Percentiles rank a stretch among this genome's conserved stretches.
These are phyloP conservation scores for Rousettus madagascariensis DNA, from an alignment of 2,797 vertebrate genomes.

Conservation along the genomic window DNA sequence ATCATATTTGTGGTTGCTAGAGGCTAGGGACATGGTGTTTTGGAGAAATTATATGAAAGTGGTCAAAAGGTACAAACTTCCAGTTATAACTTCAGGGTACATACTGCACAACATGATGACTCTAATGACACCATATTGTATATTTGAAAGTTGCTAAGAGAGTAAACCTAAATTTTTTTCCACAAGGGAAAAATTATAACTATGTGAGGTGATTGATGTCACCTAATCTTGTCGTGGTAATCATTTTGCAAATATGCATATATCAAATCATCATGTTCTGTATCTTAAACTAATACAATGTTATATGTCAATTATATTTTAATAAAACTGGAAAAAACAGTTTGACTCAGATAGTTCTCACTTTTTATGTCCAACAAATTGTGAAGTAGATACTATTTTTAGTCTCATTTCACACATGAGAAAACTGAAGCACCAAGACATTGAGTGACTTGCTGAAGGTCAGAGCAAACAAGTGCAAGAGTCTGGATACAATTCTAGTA, in stretches of 20 bases:
- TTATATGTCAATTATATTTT: not conserved
- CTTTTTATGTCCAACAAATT: not conserved
- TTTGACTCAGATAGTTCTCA: not conserved
- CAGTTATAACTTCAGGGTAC: not conserved
- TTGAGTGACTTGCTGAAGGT: not conserved
- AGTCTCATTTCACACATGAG: not conserved
- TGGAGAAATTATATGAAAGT: not conserved
- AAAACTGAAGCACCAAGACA: not conserved
- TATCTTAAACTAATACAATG: not conserved
- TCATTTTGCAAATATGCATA: not conserved
- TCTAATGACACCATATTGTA: not conserved
- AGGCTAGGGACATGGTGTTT: fast-evolving
- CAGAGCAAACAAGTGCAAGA: not conserved
- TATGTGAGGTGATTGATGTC: not conserved
- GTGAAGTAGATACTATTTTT: not conserved
- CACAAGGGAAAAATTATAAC: not conserved
- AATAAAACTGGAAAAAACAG: not conserved
- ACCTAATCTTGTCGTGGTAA: not conserved
- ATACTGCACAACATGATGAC: not conserved
- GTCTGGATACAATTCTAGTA: not conserved
- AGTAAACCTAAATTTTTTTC: not conserved
- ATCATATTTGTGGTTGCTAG: not conserved
- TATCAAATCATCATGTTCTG: not conserved
- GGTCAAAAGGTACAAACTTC: not conserved
- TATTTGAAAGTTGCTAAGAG: not conserved